Conservation (phyloP, 2,888 invertebrate species). For the Amblyjoppa proteus region DNA sequence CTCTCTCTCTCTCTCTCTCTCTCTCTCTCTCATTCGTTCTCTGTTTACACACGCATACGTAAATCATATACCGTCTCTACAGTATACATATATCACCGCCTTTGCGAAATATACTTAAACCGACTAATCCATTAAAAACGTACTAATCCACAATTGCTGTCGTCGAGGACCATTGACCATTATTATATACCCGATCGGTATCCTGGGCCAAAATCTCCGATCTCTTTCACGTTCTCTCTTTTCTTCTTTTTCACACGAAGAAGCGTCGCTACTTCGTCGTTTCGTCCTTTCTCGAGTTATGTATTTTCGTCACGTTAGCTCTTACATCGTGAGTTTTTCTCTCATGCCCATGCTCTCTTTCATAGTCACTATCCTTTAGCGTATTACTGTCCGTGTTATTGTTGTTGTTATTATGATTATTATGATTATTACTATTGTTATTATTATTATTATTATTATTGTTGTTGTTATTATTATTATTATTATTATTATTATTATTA, state of each 20-base stretch:
- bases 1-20: constrained; percentile 54
- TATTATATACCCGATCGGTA: constrained; percentile 48
- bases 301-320: constrained; percentile 55
- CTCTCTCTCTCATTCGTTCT: constrained; percentile 16
- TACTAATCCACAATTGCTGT: constrained; percentile 63
- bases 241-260: constrained; percentile 54
- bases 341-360: constrained; percentile 35
- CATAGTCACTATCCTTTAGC: constrained; percentile 53
- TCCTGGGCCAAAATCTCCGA: constrained; percentile 38
- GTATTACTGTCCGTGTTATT: constrained; percentile 51
- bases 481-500: constrained; percentile 28
- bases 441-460: constrained; percentile 37
- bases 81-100: constrained; percentile 61
- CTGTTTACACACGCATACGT: constrained; percentile 52
- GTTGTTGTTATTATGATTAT: neutral
- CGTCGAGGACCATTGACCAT: constrained; percentile 32
- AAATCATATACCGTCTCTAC: constrained; percentile 57
- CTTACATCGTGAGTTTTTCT: constrained; percentile 62
- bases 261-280: constrained; percentile 50
- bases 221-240: constrained; percentile 57
- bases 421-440: constrained; percentile 24
- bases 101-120: constrained; percentile 62
- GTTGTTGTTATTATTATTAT: neutral
- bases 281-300: constrained; percentile 46
- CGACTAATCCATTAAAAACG: constrained; percentile 71